Evolutionary conservation across 2,888 invertebrate genomes (phyloP).

Genomic region (Epistrophella euchroma): DNA sequence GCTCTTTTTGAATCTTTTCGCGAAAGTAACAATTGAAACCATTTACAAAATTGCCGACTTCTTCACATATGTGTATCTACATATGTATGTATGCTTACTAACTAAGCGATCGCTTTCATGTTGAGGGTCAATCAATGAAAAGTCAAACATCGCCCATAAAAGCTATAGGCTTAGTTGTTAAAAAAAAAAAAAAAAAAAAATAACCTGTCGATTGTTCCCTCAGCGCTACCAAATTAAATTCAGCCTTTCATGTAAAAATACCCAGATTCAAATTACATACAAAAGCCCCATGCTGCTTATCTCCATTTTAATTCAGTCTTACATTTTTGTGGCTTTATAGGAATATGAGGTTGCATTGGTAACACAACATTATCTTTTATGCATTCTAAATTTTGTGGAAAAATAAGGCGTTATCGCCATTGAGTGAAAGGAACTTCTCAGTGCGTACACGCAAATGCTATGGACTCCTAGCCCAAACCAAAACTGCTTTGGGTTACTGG

Average conservation of each 20-base stretch:
- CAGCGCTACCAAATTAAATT: constrained; percentile 20
- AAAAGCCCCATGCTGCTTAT: constrained; percentile 40
- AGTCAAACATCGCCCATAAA: too few species aligned
- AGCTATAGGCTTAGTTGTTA: too few species aligned
- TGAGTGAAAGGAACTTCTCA: constrained; percentile 69
- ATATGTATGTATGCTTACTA: not conserved
- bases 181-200: too few species aligned
- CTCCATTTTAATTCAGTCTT: constrained; percentile 34
- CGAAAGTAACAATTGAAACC: not conserved
- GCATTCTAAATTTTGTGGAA: constrained; percentile 44
- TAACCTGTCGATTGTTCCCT: constrained; percentile 20
- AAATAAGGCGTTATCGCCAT: constrained; percentile 46
- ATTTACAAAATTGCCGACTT: constrained; percentile 3
- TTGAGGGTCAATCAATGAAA: constrained; percentile 1
- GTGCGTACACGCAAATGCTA: constrained; percentile 63
- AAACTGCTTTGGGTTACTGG: constrained; percentile 16
- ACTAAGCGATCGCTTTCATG: constrained; percentile 2
- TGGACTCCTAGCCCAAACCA: constrained; percentile 13
- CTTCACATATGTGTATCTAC: not conserved
- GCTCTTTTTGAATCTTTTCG: too few species aligned
- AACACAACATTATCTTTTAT: constrained; percentile 36
- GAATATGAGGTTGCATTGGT: constrained; percentile 10
- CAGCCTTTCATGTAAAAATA: constrained; percentile 34
- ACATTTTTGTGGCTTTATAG: not conserved
- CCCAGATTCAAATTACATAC: constrained; percentile 17